Evolutionary conservation across 2,797 vertebrate species (phyloP).

Genomic region (Taeniopygia guttata): DNA sequence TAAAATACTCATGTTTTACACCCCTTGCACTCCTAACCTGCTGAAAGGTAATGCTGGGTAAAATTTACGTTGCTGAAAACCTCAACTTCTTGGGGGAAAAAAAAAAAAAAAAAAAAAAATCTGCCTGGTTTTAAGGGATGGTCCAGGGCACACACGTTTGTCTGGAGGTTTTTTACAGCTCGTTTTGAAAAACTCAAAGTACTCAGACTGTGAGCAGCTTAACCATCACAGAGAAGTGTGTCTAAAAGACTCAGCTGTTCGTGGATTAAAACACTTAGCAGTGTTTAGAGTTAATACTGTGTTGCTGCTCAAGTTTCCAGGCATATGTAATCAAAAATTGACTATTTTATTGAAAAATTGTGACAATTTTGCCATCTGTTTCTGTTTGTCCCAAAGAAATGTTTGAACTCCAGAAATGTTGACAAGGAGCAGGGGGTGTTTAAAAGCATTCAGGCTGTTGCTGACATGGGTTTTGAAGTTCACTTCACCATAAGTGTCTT

Average conservation of each 20-base stretch:
- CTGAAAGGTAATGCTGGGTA: not conserved
- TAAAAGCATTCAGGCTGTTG: constrained; percentile 5
- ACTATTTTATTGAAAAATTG: not conserved
- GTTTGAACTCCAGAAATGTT: not conserved
- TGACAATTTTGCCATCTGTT: not conserved
- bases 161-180: not conserved
- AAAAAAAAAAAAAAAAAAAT: not conserved
- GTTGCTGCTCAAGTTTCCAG: not conserved
- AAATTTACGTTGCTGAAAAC: not conserved
- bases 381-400: not conserved
- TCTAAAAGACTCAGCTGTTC: not conserved
- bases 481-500: not conserved
- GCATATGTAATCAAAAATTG: not conserved
- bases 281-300: not conserved
- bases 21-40: not conserved
- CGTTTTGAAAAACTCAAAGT: not conserved
- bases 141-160: not conserved
- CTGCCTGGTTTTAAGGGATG: not conserved
- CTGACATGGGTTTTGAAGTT: not conserved
- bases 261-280: not conserved
- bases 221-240: not conserved
- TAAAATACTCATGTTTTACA: not conserved
- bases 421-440: not conserved
- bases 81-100: not conserved
- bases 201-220: not conserved